A percentile compares a stretch with the other conserved stretches of the same genome.
Conservation (phyloP, 2,797 vertebrate genomes). For the Coracias cyanogaster region DNA sequence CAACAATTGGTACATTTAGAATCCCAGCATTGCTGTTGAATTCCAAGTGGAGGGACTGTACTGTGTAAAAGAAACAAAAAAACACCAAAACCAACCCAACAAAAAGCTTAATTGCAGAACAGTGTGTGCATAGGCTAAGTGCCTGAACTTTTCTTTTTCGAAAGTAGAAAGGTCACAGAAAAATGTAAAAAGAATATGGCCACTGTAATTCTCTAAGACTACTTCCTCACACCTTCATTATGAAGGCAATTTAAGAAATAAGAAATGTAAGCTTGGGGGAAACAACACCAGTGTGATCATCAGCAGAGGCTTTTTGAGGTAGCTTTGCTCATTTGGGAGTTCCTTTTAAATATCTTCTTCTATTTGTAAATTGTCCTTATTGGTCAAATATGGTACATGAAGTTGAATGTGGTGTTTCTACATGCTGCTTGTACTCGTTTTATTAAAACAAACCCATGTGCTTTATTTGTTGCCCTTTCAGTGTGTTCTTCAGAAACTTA, state of each 20-base stretch:
- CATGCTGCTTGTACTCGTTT: not conserved
- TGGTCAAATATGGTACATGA: not conserved
- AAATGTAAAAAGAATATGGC: not conserved
- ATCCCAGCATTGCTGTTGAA: not conserved
- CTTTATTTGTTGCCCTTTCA: not conserved
- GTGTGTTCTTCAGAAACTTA: not conserved
- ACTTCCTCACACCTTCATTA: not conserved
- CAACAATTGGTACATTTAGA: constrained; percentile 36
- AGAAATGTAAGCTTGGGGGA: not conserved
- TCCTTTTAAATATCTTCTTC: not conserved
- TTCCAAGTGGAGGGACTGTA: not conserved
- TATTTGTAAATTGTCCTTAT: not conserved
- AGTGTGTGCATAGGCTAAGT: not conserved
- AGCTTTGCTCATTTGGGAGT: not conserved
- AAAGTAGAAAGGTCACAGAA: not conserved
- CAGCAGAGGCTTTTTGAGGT: not conserved
- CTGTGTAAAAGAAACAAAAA: not conserved
- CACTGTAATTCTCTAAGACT: not conserved
- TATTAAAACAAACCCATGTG: not conserved
- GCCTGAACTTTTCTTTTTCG: not conserved
- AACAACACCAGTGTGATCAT: not conserved
- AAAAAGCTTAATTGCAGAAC: not conserved
- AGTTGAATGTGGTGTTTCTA: not conserved
- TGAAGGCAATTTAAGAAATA: not conserved
- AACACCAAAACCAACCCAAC: not conserved